Evolutionary conservation across 2,797 vertebrate species (phyloP).

Genomic region (Holocentrus rufus): DNA sequence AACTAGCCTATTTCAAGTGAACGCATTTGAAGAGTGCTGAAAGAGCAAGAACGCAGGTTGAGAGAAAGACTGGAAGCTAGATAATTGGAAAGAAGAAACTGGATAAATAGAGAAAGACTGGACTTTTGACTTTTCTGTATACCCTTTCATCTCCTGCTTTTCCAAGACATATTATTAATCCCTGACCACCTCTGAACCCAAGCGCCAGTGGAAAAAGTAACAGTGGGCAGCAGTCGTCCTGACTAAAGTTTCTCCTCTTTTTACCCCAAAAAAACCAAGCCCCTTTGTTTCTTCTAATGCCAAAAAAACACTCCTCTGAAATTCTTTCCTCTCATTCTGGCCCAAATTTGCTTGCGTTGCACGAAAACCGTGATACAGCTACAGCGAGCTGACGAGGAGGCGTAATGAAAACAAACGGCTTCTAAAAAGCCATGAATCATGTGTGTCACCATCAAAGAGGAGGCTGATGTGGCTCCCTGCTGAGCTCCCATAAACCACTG

Average conservation of each 20-base stretch:
- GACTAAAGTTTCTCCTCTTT: slow-evolving; percentile 61
- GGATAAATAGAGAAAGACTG: slow-evolving; percentile 30
- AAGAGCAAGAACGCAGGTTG: not conserved
- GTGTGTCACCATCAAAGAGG: slow-evolving; percentile 76
- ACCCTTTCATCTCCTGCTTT: slow-evolving; percentile 42
- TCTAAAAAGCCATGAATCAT: slow-evolving; percentile 75
- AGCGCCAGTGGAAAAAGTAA: slow-evolving; percentile 66
- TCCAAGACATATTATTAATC: slow-evolving; percentile 62
- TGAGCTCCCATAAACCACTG: slow-evolving; percentile 76
- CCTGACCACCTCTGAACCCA: slow-evolving; percentile 68
- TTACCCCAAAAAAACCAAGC: slow-evolving; percentile 63
- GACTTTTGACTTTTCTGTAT: slow-evolving; percentile 52
- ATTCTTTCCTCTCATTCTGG: slow-evolving; percentile 76
- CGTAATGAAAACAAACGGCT: slow-evolving; percentile 78
- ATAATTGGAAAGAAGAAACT: slow-evolving; percentile 30
- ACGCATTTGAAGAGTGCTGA: not conserved
- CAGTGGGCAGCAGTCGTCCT: slow-evolving; percentile 47
- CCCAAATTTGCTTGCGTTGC: slow-evolving; percentile 73
- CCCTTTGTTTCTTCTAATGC: slow-evolving; percentile 73
- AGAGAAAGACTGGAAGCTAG: slow-evolving; percentile 6
- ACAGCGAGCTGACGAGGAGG: slow-evolving; percentile 69
- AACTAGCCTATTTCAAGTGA: not conserved
- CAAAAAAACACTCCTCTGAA: slow-evolving; percentile 71
- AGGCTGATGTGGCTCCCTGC: slow-evolving; percentile 73
- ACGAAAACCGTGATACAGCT: slow-evolving; percentile 65